phyloP scores from a whole-genome alignment of 2,113 vertebrate species.

The human region DNA sequence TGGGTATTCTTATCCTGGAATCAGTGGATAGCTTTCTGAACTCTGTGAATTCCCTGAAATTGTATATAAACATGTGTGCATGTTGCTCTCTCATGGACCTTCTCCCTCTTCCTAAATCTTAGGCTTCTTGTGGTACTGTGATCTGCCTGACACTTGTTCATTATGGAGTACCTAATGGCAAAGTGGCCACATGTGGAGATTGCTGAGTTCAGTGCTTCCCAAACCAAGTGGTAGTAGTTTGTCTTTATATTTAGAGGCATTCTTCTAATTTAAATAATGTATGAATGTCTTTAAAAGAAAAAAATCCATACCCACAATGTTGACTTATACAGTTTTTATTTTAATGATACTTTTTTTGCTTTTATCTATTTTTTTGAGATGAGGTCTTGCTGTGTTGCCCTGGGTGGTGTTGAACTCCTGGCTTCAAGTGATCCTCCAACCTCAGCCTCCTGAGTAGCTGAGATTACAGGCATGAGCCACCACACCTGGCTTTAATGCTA shows the following conservation, averaged over 20 bases:
- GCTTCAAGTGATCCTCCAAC: not conserved
- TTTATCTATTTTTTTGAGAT: not conserved
- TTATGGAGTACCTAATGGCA: rapidly evolving
- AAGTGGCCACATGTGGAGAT: no score
- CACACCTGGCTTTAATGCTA: not conserved
- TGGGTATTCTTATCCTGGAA: not conserved
- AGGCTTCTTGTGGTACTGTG: not conserved
- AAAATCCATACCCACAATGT: not conserved
- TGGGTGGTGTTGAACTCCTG: not conserved
- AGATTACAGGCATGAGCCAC: not conserved
- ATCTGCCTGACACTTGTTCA: not conserved
- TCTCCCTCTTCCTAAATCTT: not conserved
- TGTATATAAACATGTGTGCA: not conserved
- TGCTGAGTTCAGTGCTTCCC: not conserved
- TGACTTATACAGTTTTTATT: not conserved
- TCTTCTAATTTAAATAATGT: not conserved
- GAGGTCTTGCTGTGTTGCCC: not conserved
- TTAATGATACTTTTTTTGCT: not conserved
- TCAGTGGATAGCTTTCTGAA: not conserved
- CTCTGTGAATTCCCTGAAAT: not conserved
- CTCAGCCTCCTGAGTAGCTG: not conserved
- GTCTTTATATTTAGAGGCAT: not conserved
- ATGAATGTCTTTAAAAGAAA: not conserved
- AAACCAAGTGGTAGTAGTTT: not conserved
- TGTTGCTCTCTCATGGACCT: not conserved